These are phyloP conservation scores for Gadus chalcogrammus DNA, from an alignment of 2,113 vertebrate genomes.

Conservation along the genomic window DNA sequence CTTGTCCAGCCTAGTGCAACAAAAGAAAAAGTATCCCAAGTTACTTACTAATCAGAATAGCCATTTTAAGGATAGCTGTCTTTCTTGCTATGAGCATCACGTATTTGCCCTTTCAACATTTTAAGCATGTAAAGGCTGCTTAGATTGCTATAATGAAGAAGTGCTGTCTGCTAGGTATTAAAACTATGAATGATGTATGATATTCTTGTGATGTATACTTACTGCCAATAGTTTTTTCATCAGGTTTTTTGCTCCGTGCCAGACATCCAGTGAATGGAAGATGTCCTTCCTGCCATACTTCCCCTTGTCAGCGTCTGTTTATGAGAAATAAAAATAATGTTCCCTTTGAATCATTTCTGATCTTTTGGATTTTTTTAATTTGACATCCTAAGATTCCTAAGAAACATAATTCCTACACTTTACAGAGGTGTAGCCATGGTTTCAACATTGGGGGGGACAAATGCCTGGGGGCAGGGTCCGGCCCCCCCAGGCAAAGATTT, in stretches of 20 bases:
- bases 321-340: neutral
- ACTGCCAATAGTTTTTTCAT: neutral
- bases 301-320: neutral
- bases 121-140: no score
- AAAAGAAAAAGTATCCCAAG: neutral
- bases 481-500: no score
- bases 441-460: no score
- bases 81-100: no score
- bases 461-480: no score
- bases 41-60: neutral
- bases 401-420: no score
- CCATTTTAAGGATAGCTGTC: neutral
- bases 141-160: no score
- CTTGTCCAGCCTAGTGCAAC: neutral
- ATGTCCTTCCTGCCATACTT: neutral
- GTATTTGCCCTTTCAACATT: no score
- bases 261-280: constrained; percentile 1
- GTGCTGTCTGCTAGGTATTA: no score
- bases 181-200: no score
- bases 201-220: no score
- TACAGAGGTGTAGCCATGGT: no score
- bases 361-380: neutral
- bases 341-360: neutral
- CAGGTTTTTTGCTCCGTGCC: neutral
- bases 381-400: neutral